Evolutionary conservation across 2,797 vertebrate species (phyloP).

Genomic region (Atherinosoma microstoma): DNA sequence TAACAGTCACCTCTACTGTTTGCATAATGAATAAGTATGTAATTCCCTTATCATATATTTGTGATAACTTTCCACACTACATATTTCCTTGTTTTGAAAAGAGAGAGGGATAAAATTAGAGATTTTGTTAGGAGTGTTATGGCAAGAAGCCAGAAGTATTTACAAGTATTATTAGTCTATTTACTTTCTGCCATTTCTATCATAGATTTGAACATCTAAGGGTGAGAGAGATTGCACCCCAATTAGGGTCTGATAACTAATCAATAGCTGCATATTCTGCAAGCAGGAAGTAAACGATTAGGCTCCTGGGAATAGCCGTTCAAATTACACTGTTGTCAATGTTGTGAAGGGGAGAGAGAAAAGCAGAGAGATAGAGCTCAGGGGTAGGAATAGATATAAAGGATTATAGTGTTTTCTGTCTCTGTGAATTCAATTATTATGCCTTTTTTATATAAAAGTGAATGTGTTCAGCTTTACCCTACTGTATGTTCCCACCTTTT

Average conservation of each 20-base stretch:
- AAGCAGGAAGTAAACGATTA: conserved; percentile 95
- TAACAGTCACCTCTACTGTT: conserved; percentile 23
- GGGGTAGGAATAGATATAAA: conserved; percentile 24
- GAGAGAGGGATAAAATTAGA: neutral
- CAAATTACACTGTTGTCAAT: conserved; percentile 94
- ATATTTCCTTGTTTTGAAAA: conserved; percentile 8
- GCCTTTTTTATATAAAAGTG: neutral
- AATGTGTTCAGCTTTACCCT: neutral
- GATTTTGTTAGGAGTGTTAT: neutral
- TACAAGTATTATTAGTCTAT: conserved; percentile 93
- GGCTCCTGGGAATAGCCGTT: conserved; percentile 91
- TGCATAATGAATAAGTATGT: conserved; percentile 19
- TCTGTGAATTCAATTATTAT: neutral
- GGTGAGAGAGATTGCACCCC: conserved; percentile 90
- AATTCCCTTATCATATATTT: neutral
- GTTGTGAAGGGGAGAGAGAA: conserved; percentile 57
- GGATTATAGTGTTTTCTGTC: conserved; percentile 10
- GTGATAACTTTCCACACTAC: neutral
- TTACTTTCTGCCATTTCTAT: conserved; percentile 93
- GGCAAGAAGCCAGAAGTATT: conserved; percentile 85
- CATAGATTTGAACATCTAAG: conserved; percentile 87
- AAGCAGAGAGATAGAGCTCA: conserved; percentile 31
- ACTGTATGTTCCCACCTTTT: neutral
- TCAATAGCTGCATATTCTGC: conserved; percentile 95
- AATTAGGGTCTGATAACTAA: conserved; percentile 97